phyloP scores from a whole-genome alignment of 2,888 invertebrate species.

The Amphipyra tragopoginis region DNA sequence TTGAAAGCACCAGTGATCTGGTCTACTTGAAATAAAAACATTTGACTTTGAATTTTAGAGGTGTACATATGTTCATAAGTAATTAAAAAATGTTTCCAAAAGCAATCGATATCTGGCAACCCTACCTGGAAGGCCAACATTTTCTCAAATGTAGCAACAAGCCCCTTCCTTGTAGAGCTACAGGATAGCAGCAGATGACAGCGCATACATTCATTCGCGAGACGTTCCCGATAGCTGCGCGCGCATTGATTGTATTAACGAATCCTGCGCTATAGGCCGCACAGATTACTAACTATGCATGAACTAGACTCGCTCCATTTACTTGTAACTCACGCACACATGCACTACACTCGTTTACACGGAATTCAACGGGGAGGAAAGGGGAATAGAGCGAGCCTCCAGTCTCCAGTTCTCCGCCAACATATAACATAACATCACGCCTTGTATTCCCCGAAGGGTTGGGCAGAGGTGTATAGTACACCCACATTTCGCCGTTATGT shows the following conservation, averaged over 20 bases:
- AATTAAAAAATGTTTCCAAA: too few species aligned
- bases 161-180: not conserved
- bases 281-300: not conserved
- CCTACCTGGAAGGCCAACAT: not conserved
- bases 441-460: too few species aligned
- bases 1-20: too few species aligned
- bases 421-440: too few species aligned
- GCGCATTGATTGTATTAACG: constrained; percentile 5
- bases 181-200: not conserved
- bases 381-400: too few species aligned
- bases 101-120: not conserved
- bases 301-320: not conserved
- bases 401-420: too few species aligned
- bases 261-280: not conserved
- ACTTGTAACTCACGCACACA: not conserved
- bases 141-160: not conserved
- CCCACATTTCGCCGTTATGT: too few species aligned
- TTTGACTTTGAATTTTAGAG: too few species aligned
- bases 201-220: not conserved
- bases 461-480: too few species aligned
- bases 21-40: too few species aligned
- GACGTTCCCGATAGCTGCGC: not conserved
- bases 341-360: not conserved
- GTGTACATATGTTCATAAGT: too few species aligned
- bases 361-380: not conserved